Evolutionary conservation across 1,140 invertebrate genomes (phyloP).

Genomic region (Ruditapes philippinarum): DNA sequence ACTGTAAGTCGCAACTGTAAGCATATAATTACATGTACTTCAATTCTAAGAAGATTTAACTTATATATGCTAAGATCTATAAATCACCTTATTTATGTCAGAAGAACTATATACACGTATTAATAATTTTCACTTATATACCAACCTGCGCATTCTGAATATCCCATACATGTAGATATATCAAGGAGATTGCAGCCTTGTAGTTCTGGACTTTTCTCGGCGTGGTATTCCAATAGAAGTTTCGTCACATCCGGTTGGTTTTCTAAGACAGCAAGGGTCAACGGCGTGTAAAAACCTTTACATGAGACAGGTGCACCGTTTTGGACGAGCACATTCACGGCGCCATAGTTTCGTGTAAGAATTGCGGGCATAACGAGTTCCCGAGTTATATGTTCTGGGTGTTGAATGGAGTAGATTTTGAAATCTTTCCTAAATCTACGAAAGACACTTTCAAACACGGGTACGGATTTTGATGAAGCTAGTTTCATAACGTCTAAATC

Average conservation of each 20-base stretch:
- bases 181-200: constrained; percentile 56
- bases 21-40: too few species aligned
- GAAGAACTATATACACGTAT: too few species aligned
- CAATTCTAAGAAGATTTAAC: too few species aligned
- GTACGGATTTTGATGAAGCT: constrained; percentile 11
- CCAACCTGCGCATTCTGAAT: constrained; percentile 39
- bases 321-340: constrained; percentile 32
- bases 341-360: constrained; percentile 34
- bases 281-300: constrained; percentile 52
- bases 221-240: constrained; percentile 47
- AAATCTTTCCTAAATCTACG: constrained; percentile 61
- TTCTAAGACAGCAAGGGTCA: constrained; percentile 46
- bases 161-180: constrained; percentile 52
- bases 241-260: constrained; percentile 53
- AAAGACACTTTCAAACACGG: constrained; percentile 50
- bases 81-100: too few species aligned
- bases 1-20: too few species aligned
- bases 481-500: constrained; percentile 47
- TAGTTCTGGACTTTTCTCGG: constrained; percentile 24
- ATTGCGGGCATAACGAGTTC: constrained; percentile 57
- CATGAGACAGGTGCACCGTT: constrained; percentile 44
- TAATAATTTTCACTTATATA: too few species aligned
- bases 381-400: constrained; percentile 54
- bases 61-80: too few species aligned
- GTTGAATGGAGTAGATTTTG: constrained; percentile 54